phyloP scores from a whole-genome alignment of 2,113 vertebrate genomes.

The Lophura nycthemera region DNA sequence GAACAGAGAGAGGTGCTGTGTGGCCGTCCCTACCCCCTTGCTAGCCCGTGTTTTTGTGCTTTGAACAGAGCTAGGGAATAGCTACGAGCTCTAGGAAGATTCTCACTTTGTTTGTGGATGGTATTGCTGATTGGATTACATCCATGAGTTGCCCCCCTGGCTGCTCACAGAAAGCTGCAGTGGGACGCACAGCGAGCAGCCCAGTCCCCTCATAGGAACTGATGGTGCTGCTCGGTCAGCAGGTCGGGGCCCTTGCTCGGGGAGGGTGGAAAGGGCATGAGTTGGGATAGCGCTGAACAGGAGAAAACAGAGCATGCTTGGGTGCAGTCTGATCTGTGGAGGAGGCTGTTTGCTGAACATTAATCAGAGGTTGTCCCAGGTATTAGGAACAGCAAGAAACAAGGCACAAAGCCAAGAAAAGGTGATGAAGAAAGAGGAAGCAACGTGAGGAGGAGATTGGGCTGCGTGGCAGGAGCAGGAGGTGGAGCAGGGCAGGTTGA shows the following conservation, averaged over 20 bases:
- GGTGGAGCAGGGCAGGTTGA: background rate
- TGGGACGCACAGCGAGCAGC: background rate
- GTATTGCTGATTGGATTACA: background rate
- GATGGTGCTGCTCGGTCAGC: background rate
- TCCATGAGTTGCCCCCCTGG: background rate
- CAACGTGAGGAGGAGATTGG: background rate
- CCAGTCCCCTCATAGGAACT: background rate
- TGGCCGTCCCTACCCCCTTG: background rate
- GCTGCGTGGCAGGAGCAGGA: background rate
- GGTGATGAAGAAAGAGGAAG: slow-evolving; percentile 37
- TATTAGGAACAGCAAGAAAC: background rate
- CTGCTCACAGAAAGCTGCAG: background rate
- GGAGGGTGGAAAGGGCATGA: background rate
- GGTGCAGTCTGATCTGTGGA: background rate
- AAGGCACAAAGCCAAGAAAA: background rate
- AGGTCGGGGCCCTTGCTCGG: background rate
- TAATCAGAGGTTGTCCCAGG: slow-evolving; percentile 50
- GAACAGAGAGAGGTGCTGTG: background rate
- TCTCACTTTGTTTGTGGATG: background rate
- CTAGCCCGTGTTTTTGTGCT: background rate
- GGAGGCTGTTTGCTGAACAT: slow-evolving; percentile 51
- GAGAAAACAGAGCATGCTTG: background rate
- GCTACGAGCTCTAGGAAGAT: background rate
- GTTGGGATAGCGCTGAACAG: background rate
- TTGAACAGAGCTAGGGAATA: background rate